These are phyloP conservation scores for Clupea harengus DNA, from an alignment of 2,113 vertebrate species.

Conservation along the genomic window DNA sequence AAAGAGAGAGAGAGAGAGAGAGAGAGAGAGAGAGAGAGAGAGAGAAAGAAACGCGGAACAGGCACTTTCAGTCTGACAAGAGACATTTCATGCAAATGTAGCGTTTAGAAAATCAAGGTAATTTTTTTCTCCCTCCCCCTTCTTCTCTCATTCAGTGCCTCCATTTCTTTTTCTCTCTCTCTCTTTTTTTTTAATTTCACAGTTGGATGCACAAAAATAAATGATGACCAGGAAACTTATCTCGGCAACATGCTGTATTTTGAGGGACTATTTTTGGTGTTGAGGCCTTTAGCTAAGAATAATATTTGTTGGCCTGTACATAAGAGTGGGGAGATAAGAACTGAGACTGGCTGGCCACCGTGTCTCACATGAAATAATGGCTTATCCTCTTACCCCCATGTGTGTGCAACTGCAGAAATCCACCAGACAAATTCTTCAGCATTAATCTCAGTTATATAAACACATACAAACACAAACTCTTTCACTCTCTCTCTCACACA, in stretches of 20 bases:
- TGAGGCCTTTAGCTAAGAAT: constrained; percentile 37
- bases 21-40: neutral
- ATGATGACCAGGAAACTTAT: constrained; percentile 54
- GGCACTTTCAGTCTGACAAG: constrained; percentile 30
- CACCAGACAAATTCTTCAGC: constrained; percentile 6
- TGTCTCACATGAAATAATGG: constrained; percentile 9
- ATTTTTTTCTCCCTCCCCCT: constrained; percentile 27
- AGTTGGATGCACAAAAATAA: constrained; percentile 61
- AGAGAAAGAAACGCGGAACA: constrained; percentile 19
- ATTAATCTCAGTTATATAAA: constrained; percentile 9
- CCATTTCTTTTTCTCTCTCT: constrained; percentile 36
- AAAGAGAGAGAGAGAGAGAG: neutral
- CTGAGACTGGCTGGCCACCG: neutral
- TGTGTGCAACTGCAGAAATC: neutral
- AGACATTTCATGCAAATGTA: constrained; percentile 45
- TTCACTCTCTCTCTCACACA: neutral
- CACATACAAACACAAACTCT: constrained; percentile 2
- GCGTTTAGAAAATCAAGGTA: constrained; percentile 46
- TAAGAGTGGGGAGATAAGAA: constrained; percentile 16
- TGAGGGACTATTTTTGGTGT: constrained; percentile 28
- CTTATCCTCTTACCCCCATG: constrained; percentile 9
- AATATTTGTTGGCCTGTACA: constrained; percentile 33
- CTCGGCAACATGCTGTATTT: constrained; percentile 41
- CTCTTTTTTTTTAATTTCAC: constrained; percentile 68
- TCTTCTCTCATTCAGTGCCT: constrained; percentile 5